A percentile compares a stretch with the other conserved stretches of the same genome.
Evolutionary conservation across 2,113 vertebrate genomes (phyloP).

Genomic region (Crotalus helleri): DNA sequence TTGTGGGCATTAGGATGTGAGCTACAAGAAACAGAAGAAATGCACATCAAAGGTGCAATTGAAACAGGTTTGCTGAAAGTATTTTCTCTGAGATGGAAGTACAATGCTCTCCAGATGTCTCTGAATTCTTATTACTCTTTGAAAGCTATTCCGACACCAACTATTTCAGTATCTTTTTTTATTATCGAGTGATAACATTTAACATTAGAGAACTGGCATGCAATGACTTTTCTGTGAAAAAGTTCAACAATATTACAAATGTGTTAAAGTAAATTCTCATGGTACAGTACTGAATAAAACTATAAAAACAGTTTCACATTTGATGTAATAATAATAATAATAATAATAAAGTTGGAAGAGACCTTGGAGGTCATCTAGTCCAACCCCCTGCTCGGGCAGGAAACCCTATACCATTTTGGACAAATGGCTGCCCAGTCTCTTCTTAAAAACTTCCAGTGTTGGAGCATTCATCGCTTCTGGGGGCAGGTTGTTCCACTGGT

Average conservation of each 20-base stretch:
- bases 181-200: neutral
- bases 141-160: neutral
- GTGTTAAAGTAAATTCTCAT: neutral
- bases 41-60: neutral
- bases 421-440: too few relatives aligned
- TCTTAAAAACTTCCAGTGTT: too few relatives aligned
- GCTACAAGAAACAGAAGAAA: neutral
- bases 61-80: neutral
- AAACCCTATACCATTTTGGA: too few relatives aligned
- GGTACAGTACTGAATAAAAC: neutral
- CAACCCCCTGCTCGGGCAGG: too few relatives aligned
- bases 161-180: neutral
- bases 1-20: constrained; percentile 19
- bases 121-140: neutral
- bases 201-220: neutral
- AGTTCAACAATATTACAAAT: neutral
- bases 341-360: too few relatives aligned
- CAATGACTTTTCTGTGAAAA: neutral
- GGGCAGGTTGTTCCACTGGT: too few relatives aligned
- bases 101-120: neutral
- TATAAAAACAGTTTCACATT: neutral
- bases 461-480: too few relatives aligned
- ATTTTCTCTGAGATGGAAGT: neutral
- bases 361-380: too few relatives aligned
- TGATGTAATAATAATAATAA: neutral